Conservation (phyloP, 2,888 invertebrate genomes). For the Leptura quadrifasciata region DNA sequence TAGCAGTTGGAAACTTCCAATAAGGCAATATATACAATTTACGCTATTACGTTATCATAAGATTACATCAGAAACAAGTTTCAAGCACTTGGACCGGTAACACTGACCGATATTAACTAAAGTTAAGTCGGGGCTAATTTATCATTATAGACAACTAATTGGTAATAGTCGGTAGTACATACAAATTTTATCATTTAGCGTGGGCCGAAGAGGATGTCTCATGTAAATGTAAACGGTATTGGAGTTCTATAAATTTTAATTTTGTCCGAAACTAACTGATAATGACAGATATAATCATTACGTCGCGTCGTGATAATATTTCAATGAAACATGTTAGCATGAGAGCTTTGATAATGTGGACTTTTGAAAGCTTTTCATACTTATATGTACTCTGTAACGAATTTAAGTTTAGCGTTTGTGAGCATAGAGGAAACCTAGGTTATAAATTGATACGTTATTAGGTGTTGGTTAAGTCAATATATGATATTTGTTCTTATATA, state of each 20-base stretch:
- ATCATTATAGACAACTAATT: constrained; percentile 19
- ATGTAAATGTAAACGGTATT: constrained; percentile 20
- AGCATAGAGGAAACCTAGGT: no score
- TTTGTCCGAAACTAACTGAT: background rate
- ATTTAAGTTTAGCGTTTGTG: no score
- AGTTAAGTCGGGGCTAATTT: background rate
- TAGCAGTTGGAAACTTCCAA: background rate
- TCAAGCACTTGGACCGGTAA: background rate
- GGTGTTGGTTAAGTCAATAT: no score
- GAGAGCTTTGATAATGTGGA: no score
- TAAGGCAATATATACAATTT: constrained; percentile 9
- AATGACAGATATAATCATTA: background rate
- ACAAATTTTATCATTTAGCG: constrained; percentile 21
- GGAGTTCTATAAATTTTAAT: background rate
- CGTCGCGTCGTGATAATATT: no score
- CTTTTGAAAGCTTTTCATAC: no score
- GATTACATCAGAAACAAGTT: background rate
- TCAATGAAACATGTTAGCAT: no score
- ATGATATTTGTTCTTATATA: no score
- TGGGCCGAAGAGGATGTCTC: constrained; percentile 14
- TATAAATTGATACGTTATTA: no score
- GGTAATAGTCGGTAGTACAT: constrained; percentile 5
- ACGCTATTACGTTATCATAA: background rate
- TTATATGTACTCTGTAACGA: no score
- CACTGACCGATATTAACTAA: background rate